Base-by-base conservation (phyloP, 2,113 vertebrate genomes). In the Spea bombifrons region DNA sequence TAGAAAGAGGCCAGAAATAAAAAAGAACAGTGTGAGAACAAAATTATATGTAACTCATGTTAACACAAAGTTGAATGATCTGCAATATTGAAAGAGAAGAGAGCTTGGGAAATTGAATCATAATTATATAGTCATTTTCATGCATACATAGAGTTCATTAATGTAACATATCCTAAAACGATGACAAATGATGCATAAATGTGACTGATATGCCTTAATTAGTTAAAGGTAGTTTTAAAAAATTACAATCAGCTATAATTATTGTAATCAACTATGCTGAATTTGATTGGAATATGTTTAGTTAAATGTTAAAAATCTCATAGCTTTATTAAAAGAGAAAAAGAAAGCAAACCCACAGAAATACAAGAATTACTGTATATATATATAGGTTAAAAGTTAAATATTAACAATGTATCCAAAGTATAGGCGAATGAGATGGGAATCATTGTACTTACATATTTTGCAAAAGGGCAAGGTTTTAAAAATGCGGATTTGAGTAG, bases 211-310 rank as follows among this genome's bases (percentile, higher is more conserved):
- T 59, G 55, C 12, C 4, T 13, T 13, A 4, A 59, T 13, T 59
- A 13, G 9, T 12, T 59, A 9, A 13, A 59, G 55, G 55, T 59
- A 13, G 15, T 59, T 13, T 59, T 13, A 59, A 13, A 59, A 59
- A 13, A 59, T 59, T 13, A 5, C 55, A 59, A 59, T 59, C 55
- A 59, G 12, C 8, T 13, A 59, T 59, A 59, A 59, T 59, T 59
- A 59, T 13, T 8, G 55, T 59, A 59, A 59, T 59, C 55, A 59
- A 59, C 9, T 4, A 8, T 59, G 55, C 8, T 8, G 10, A 9
- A 13, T 59, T 59, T 59, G 55, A 59, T 59, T 59, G 55, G 55
- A 59, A 59, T 59, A 59, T 59, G 55, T 13, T 59, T 59, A 59
- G 55, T 59, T 59, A 59, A 59, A 9, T 59, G 4, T 13, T 12